phyloP scores from a whole-genome alignment of 2,113 vertebrate species.

The Setophaga kirtlandii region DNA sequence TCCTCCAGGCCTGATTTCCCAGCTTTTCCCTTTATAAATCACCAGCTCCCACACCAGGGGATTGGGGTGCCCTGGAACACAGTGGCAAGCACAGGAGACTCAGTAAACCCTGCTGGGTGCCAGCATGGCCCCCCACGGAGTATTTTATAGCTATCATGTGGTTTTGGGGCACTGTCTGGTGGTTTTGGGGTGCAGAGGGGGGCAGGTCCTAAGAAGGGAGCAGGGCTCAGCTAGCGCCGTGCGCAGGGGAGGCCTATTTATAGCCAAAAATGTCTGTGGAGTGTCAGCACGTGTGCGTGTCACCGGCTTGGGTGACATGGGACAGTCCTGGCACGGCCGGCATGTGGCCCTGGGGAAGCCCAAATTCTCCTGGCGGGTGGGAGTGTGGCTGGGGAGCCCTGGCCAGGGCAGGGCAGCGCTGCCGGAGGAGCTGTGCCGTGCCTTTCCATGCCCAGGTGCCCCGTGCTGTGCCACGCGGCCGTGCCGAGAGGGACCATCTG shows the following conservation, averaged over 20 bases:
- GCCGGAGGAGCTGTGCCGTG: not conserved
- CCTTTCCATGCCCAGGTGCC: not conserved
- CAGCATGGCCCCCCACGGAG: fast-evolving
- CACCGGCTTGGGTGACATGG: constrained; percentile 50
- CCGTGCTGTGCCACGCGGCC: fast-evolving
- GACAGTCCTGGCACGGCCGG: not conserved
- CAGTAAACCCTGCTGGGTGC: not conserved
- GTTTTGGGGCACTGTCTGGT: fast-evolving
- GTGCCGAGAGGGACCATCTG: constrained; percentile 19
- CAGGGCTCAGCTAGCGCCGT: not conserved
- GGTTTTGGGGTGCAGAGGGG: not conserved
- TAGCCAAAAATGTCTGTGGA: constrained; percentile 52
- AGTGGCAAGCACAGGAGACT: not conserved
- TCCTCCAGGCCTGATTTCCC: not conserved
- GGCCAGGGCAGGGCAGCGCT: not conserved
- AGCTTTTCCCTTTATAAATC: not conserved
- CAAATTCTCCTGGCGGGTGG: not conserved
- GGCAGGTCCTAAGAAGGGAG: not conserved
- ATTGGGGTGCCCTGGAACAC: not conserved
- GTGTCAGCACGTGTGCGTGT: constrained; percentile 40
- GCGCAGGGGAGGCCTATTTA: constrained; percentile 52
- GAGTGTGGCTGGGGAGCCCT: not conserved
- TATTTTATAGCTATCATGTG: fast-evolving
- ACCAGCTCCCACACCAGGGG: not conserved
- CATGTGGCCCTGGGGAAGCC: constrained; percentile 12